These are phyloP conservation scores for Nilaparvata lugens DNA, from an alignment of 1,140 invertebrate species.

Conservation along the genomic window DNA sequence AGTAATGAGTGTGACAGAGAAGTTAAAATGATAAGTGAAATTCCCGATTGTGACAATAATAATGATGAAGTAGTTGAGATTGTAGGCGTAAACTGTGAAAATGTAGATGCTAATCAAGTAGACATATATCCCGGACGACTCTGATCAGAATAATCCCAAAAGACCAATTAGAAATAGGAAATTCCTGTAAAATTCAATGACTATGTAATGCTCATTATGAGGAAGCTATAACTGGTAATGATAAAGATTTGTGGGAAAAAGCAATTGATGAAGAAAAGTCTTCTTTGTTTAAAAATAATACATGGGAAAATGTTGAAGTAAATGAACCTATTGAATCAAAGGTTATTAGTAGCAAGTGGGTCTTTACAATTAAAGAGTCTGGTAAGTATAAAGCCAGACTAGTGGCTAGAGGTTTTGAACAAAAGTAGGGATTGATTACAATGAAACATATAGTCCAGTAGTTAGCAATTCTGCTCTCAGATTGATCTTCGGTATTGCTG, in stretches of 20 bases:
- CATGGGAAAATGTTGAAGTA: conserved; percentile 13
- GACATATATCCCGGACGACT: no score
- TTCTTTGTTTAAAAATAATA: conserved; percentile 23
- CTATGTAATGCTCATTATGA: conserved; percentile 24
- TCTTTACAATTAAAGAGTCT: conserved; percentile 17
- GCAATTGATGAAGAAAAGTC: conserved; percentile 26
- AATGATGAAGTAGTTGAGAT: no score
- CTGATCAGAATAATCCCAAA: no score
- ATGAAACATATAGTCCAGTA: conserved; percentile 32
- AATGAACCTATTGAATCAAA: conserved; percentile 19
- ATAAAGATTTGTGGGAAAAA: conserved; percentile 22
- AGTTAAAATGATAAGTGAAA: no score
- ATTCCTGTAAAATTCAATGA: background rate
- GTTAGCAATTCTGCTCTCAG: no score
- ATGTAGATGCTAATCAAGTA: no score
- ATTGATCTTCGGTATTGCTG: no score
- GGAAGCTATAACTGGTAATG: conserved; percentile 22
- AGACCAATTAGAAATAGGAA: background rate
- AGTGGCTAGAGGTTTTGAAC: conserved; percentile 34
- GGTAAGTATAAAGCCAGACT: conserved; percentile 32
- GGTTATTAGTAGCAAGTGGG: conserved; percentile 19
- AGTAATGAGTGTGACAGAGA: no score
- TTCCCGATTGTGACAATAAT: no score
- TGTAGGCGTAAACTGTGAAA: no score
- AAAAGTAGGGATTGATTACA: conserved; percentile 28